Evolutionary conservation across 1,140 invertebrate species (phyloP), one percentile per base, ranked within the genome.

Genomic region (Lepidurus packardi): DNA sequence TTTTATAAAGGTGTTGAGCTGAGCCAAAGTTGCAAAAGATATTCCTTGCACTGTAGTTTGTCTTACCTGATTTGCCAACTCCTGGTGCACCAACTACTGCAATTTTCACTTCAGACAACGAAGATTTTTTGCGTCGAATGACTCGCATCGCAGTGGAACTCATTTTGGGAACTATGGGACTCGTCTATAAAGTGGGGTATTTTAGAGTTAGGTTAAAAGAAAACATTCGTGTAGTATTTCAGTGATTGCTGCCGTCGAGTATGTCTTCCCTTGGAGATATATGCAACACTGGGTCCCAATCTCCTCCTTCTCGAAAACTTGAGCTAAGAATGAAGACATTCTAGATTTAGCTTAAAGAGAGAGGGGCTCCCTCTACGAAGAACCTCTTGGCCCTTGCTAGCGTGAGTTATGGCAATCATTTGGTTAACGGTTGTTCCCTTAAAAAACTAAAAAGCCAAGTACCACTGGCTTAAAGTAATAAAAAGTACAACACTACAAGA

Each of bases 61-160:
- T 88, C 90, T 87, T 88, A 95, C 94, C 94, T 83, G 91, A 95
- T 88, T 96, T 95, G 73, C 94, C 94, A 78, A 95, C 94, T 78
- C 91, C 90, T 7, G 93, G 92, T 65, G 92, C 92, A 77, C 94
- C 94, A 80, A 95, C 86, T 77, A 95, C 92, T 24, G 92, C 93
- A 74, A 96, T 91, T 87, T 95, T 95, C 77, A 95, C 91, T 87
- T 95, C 94, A 78, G 92, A 91, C 34, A 95, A 86, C 77, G 93
- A 92, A 21, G 93, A 94, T 85, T 96, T 96, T 87, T 95, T 96
- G 80, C 93, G 88, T 80, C 93, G 88, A 79, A 94, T 93, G 43
- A 91, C 92, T 81, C 91, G 83, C 65, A 89, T 88, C n/a, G 87
- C 85, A 82, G 87, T 88, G n/a, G 87, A 87, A 83, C 87, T 87